Evolutionary conservation across 1,140 invertebrate genomes (phyloP), one percentile per base, ranked within the genome.

Genomic region (Contarinia nasturtii): DNA sequence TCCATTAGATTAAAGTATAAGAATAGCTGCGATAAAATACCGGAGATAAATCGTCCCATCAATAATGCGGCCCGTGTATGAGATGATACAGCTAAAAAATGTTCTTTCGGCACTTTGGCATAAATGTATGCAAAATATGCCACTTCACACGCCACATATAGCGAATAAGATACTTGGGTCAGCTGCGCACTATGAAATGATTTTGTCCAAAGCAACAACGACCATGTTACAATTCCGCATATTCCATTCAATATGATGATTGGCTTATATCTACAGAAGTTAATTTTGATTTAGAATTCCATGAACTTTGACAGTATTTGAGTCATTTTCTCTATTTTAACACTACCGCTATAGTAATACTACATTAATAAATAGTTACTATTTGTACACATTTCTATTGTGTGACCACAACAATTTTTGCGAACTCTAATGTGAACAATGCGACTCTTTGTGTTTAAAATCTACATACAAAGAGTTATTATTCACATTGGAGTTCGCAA

Each of bases 91-190:
- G 74, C 69, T 54, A 82, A 74, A 64, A 82, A 88, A 59, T 80
- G 70, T 46, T 74, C 67, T 53, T 70, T 74, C 48, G 78, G 72
- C 37, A 93, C 87, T 71, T 90, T 86, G 11, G 88, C 86, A 68
- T 93, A 95, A 51, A 93, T 88, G 55, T 94, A 95, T 0, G 88
- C 90, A 52, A 80, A 86, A 64, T 93, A 94, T 0, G 88, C 89
- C 1, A 94, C 79, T 67, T 94, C 89, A 8, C 86, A 78, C 0
- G 89, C 86, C 59, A 86, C 77, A 54, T 84, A 86, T 11, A 86
- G 67, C 2, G 88, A 89, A 65, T 86, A 91, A 48, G 80, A 71
- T 46, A 74, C 69, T 60, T 79, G 67, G 1, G 72, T 63, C 7
- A 71, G 71, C 64, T 82, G 76, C 49, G 83, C 63, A 52, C 72